Base-by-base conservation (phyloP, 2,797 vertebrate genomes). In the Syndactyla subalaris region DNA sequence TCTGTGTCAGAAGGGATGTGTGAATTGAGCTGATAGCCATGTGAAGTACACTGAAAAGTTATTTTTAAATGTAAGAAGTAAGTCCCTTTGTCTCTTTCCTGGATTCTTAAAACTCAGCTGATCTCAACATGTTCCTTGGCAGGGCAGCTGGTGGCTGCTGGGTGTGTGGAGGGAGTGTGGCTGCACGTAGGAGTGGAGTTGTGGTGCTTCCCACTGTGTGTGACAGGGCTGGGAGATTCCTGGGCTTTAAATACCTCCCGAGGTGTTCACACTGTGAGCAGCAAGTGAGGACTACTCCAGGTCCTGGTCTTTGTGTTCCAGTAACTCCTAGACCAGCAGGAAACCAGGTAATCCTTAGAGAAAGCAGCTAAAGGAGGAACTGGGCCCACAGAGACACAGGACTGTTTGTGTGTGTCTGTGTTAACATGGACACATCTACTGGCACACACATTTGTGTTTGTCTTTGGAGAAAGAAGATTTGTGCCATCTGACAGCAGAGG, bases 1-100 rank as follows among this genome's bases (percentile, higher is more conserved):
- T 55, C 51, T 85, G 73, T 88, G 75, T 93, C 87, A 85, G 71
- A 63, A 63, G 58, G 38, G 70, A 32, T 77, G 14, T 80, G 46
- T 74, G 52, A 84, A 39, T 52, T 67, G 71, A 87, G 71, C 36
- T 1, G 3, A 73, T 41, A 82, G 45, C 76, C 58, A 32, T 34
- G 14, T 63, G 84, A 85, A 92, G 52, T 82, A 58, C 0, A 75
- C 27, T 14, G 49, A 82, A 66, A 91, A 70, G 29, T n/a, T 89
- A 49, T 34, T 85, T 92, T 95, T 78, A 20, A 57, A 84, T 86
- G 61, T 43, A 73, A 79, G 51, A 74, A 82, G 46, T 52, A 32
- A 38, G 77, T 51, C 2, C 36, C 80, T 66, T 41, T 86, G 22
- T 59, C 38, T 78, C 78, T 78, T 73, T 54, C 14, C 32, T 72